These are phyloP conservation scores for Harpalus rufipes DNA, from an alignment of 2,888 invertebrate species.

Conservation along the genomic window DNA sequence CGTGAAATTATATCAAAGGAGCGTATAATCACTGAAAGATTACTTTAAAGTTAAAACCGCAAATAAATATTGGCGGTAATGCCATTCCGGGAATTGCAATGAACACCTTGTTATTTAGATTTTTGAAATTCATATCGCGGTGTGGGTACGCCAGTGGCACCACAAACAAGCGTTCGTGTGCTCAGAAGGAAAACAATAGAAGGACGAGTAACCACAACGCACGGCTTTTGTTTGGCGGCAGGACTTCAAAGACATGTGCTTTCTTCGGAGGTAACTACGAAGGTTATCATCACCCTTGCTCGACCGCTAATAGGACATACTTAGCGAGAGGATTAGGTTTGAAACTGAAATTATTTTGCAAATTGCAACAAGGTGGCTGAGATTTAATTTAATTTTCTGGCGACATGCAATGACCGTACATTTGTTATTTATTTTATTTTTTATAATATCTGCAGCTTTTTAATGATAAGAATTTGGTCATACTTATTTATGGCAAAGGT, in stretches of 20 bases:
- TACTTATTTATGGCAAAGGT: too few relatives aligned
- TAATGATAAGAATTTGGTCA: too few relatives aligned
- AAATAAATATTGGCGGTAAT: constrained; percentile 39
- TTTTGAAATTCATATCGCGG: constrained; percentile 55
- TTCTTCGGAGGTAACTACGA: constrained; percentile 15
- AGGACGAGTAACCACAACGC: constrained; percentile 30
- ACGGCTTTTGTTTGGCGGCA: constrained; percentile 42
- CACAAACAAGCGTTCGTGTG: constrained; percentile 32
- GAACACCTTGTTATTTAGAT: constrained; percentile 45
- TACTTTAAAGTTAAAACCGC: constrained; percentile 17
- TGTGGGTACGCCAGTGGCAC: constrained; percentile 43
- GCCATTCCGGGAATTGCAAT: constrained; percentile 37
- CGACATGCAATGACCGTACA: not conserved
- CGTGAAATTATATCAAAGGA: constrained; percentile 32
- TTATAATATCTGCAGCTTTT: too few relatives aligned
- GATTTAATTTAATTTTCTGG: not conserved
- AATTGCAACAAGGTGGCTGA: not conserved
- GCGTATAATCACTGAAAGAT: constrained; percentile 32
- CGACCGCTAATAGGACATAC: constrained; percentile 8
- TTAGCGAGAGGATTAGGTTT: not conserved
- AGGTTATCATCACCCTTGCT: constrained; percentile 30
- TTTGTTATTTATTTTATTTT: too few relatives aligned
- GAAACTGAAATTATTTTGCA: not conserved
- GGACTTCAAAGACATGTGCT: constrained; percentile 53
- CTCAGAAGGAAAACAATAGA: constrained; percentile 55